Evolutionary conservation across 2,797 vertebrate genomes (phyloP), one percentile per base, ranked within the genome.

Genomic region (Crenuchus spilurus): DNA sequence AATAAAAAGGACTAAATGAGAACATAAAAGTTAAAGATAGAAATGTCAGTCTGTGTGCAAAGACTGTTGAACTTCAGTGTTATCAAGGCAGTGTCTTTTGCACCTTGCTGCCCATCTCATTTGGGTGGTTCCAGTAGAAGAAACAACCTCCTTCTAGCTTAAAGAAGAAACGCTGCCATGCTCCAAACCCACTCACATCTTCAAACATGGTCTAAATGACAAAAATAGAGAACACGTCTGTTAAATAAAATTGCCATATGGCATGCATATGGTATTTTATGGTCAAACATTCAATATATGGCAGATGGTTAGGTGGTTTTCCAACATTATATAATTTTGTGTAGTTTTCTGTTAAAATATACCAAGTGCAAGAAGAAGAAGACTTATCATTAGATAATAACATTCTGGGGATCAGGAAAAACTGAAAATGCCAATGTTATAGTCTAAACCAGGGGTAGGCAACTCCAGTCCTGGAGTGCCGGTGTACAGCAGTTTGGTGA

Each of bases 101-200:
- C 55, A 94, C 93, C 91, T 93, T 93, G 54, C 72, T 83, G 55
- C 89, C 84, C 74, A 78, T 85, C 57, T 94, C 92, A 8, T 92
- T 92, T 4, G 94, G 94, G 64, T 92, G 86, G 77, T 91, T 92
- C 93, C 93, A 95, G 83, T 91, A 93, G 39, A 54, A 41, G 73
- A 95, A 76, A 26, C 54, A 75, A 42, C 81, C 86, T 30, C 82
- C 86, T 35, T 91, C 85, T 63, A 95, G 83, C 14, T 86, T 77
- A 58, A 94, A 92, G 84, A 87, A 95, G 1, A 90, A 80, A 0
- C 93, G 90, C 80, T 93, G 91, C 93, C 94, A 95, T 5, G 91
- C 81, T 3, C 93, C 93, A 1, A 84, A 92, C 1, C 91, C 93
- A 82, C 86, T 89, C 35, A 94, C 83, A 71, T 92, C 67, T 71